A percentile compares a stretch with the other conserved stretches of the same genome.
Evolutionary conservation across 2,113 vertebrate genomes (phyloP).

Genomic region (Notiomystis cincta): DNA sequence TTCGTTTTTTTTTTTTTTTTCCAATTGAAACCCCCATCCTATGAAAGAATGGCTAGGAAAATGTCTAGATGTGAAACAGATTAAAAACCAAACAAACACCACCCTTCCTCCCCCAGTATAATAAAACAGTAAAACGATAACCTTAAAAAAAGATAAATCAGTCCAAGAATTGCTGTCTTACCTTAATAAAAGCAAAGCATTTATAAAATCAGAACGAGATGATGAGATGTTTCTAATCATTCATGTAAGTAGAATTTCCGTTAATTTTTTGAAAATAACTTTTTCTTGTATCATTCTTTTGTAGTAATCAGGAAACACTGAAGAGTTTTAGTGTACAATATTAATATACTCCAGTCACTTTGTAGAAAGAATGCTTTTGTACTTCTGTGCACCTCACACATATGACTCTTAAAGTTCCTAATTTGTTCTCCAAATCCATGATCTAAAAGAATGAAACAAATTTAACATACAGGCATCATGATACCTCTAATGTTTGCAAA

Average conservation of each 20-base stretch:
- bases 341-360: not conserved
- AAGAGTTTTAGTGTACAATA: not conserved
- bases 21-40: not conserved
- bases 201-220: not conserved
- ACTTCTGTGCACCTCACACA: not conserved
- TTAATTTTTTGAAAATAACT: not conserved
- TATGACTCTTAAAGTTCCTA: not conserved
- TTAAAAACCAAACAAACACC: not conserved
- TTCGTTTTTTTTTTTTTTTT: too few species aligned
- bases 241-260: not conserved
- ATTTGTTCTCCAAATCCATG: not conserved
- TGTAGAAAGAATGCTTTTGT: not conserved
- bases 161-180: not conserved
- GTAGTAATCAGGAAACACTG: not conserved
- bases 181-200: not conserved
- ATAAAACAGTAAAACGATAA: not conserved
- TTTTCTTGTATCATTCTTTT: not conserved
- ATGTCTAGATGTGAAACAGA: not conserved
- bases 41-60: not conserved
- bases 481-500: not conserved
- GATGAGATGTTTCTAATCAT: not conserved
- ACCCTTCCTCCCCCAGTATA: not conserved
- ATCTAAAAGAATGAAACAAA: not conserved
- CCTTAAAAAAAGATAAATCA: not conserved
- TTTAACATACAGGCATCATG: not conserved